Base-by-base conservation (phyloP, 2,113 vertebrate species). In the Bostrychus sinensis region DNA sequence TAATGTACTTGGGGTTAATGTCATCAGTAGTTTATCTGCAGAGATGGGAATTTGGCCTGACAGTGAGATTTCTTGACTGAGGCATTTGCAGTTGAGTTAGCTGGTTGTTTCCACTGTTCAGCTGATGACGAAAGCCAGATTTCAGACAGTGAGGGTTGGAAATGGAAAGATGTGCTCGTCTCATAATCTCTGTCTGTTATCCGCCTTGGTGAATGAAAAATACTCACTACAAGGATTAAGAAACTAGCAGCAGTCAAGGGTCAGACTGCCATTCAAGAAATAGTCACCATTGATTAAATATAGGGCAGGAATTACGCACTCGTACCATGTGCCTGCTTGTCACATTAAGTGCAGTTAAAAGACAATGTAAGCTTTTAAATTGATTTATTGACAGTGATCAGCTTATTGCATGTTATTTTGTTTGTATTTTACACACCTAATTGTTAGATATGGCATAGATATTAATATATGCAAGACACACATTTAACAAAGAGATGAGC, bases 1-100 rank as follows among this genome's bases (percentile, higher is more conserved):
- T 16, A 67, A 71, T 48, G 25, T 34, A 43, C 16, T n/a, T 16
- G 42, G 48, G 71, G 62, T 77, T 81, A 60, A 66, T 34, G n/a
- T 26, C 56, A 62, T 54, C 71, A 36, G 46, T 9, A 17, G 25
- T 65, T 74, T 68, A 58, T 72, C 69, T 77, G 16, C 26, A 32
- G 46, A 65, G 64, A 45, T 36, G 50, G 53, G 32, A 41, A 56
- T n/a, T 50, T 57, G 56, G 41, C 25, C 66, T 62, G 26, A 43
- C 26, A 39, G 48, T 54, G 43, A 4, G 13, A n/a, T n/a, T 13
- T 13, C 32, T 32, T 11, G 3, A 28, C 8, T n/a, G 62, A 70
- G 46, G 60, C 17, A 25, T 42, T 42, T 54, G 38, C 60, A 46
- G 30, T 50, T 22, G 22, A 20, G 30, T 45, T 22, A 22, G 22